Evolutionary conservation across 2,888 invertebrate species (phyloP), one percentile per base, ranked within the genome.

Genomic region (Bombylius discolor): DNA sequence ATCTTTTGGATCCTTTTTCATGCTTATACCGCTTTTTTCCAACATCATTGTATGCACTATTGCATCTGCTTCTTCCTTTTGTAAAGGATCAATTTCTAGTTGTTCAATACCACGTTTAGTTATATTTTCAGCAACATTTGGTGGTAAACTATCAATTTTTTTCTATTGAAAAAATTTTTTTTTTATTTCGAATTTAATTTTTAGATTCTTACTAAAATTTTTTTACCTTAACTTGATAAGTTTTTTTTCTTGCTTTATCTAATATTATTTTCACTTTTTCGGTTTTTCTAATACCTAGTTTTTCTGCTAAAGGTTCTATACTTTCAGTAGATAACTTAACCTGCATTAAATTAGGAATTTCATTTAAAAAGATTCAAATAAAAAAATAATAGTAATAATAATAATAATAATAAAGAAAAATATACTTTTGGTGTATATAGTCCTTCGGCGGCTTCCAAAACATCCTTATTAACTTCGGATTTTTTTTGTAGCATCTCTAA

Each of bases 61-160:
- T 47, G 52, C 55, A 51, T 59, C 59, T 5, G 56, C 52, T 39
- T 51, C 46, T 49, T 58, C 56, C n/a, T 53, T 51, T 44, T 53
- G 52, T 7, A 58, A 42, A 5, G 56, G 48, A n/a, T 55, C 52
- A 12, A 51, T 47, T 1, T 32, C 14, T 13, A 47, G 23, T 5
- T 49, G 49, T n/a, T 53, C 53, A 13, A 45, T 33, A n/a, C 53
- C 53, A 12, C 53, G 49, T 32, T 58, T 55, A 3, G 42, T 14
- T 23, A 53, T 6, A 39, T 14, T 56, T 53, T 47, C 36, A 8
- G 48, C 51, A 9, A 53, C 49, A 5, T 48, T 53, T 53, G 56
- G 53, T 31, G 52, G 56, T 4, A 56, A 32, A 12, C 32, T 56
- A 4, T 45, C 45, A 7, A 51, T 23, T 52, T 51, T 33, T 54